Percentiles rank a stretch among this genome's conserved stretches.
Evolutionary conservation across 2,888 invertebrate genomes (phyloP).

Genomic region (Mesorhabditis sp.): DNA sequence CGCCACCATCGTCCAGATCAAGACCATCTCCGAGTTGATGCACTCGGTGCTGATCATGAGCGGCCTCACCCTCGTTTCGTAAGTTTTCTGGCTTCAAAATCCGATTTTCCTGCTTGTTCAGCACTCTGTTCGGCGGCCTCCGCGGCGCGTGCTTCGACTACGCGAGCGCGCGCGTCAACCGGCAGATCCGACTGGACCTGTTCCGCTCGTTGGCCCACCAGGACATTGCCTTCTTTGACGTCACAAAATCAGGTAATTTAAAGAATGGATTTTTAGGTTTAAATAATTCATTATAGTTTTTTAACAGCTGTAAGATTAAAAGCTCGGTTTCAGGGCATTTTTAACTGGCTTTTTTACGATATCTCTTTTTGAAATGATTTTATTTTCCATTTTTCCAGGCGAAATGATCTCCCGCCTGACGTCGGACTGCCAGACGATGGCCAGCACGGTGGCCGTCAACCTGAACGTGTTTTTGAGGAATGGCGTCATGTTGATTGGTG

Average conservation of each 20-base stretch:
- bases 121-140: conserved; percentile 57
- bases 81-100: not conserved
- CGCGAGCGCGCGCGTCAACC: conserved; percentile 55
- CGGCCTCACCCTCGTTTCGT: conserved; percentile 34
- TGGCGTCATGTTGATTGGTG: conserved; percentile 56
- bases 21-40: conserved; percentile 28
- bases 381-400: conserved; percentile 28
- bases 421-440: conserved; percentile 61
- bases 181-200: conserved; percentile 55
- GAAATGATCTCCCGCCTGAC: conserved; percentile 61
- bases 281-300: no score
- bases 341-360: not conserved
- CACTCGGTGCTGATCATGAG: conserved; percentile 42
- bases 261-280: no score
- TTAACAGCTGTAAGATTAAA: no score
- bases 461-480: conserved; percentile 60
- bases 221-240: conserved; percentile 60
- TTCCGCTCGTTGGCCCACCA: conserved; percentile 58
- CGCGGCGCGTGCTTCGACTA: conserved; percentile 58
- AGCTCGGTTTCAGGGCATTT: not conserved
- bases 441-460: conserved; percentile 58
- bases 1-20: conserved; percentile 40
- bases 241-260: conserved; percentile 61
- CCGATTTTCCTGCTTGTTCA: conserved; percentile 20
- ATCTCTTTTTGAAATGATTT: not conserved